phyloP scores from a whole-genome alignment of 2,113 vertebrate species.

The Nannobrachium achirus region DNA sequence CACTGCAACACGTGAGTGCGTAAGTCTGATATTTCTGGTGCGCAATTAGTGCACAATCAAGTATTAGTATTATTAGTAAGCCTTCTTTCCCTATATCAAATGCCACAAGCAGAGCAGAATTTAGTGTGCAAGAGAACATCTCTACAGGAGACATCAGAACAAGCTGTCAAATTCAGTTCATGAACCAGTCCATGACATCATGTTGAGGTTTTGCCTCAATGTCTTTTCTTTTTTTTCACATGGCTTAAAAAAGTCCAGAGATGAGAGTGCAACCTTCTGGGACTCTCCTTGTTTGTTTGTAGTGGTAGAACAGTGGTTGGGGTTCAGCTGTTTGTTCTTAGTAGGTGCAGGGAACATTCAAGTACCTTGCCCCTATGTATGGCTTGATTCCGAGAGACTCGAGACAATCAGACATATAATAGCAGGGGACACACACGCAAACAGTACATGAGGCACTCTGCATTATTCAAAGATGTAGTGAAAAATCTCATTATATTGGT shows the following conservation, averaged over 20 bases:
- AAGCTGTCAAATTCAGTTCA: conserved; percentile 56
- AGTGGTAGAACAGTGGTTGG: conserved; percentile 46
- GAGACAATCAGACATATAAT: conserved; percentile 30
- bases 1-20: too few species aligned
- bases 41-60: too few species aligned
- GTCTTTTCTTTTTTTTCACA: conserved; percentile 40
- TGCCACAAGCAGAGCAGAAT: conserved; percentile 35
- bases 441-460: conserved; percentile 66
- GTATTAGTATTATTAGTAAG: too few species aligned
- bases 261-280: conserved; percentile 24
- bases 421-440: conserved; percentile 15
- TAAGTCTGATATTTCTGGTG: too few species aligned
- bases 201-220: conserved; percentile 46
- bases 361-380: conserved; percentile 63
- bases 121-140: conserved; percentile 36
- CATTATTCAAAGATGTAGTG: conserved; percentile 55
- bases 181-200: conserved; percentile 72
- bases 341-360: conserved; percentile 44
- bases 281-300: conserved; percentile 37
- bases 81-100: conserved; percentile 4
- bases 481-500: conserved; percentile 32
- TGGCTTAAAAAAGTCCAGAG: conserved; percentile 71
- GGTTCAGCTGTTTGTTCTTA: conserved; percentile 32
- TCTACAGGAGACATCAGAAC: conserved; percentile 40
- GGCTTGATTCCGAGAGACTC: conserved; percentile 75